Evolutionary conservation across 2,797 vertebrate genomes (phyloP).

Genomic region (Streptopelia turtur): DNA sequence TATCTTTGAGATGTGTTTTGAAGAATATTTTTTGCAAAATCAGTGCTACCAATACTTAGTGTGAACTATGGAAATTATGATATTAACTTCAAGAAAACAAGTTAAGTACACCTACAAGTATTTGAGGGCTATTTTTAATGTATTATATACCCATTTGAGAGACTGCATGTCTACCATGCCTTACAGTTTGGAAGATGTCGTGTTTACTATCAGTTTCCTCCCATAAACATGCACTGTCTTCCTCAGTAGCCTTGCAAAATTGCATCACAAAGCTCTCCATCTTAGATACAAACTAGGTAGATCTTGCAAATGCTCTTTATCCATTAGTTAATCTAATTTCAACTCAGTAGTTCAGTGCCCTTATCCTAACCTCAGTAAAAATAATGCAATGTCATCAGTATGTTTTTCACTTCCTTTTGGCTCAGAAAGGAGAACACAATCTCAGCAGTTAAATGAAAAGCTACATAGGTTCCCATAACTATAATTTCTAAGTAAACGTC

Average conservation of each 20-base stretch:
- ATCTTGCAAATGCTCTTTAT: not conserved
- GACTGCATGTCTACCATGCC: not conserved
- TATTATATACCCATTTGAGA: not conserved
- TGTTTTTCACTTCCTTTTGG: not conserved
- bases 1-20: not conserved
- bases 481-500: not conserved
- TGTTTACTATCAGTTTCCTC: not conserved
- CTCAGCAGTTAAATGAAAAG: not conserved
- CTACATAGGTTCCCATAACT: not conserved
- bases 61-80: not conserved
- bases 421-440: not conserved
- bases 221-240: not conserved
- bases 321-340: not conserved
- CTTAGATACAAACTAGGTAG: not conserved
- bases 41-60: not conserved
- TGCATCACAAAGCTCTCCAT: not conserved
- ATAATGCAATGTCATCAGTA: not conserved
- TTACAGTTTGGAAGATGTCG: not conserved
- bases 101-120: not conserved
- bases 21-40: constrained; percentile 13
- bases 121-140: not conserved
- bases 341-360: not conserved
- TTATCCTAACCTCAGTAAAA: not conserved
- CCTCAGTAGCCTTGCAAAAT: not conserved
- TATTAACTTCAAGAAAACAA: not conserved